These are phyloP conservation scores for Hipposideros larvatus DNA, from an alignment of 2,797 vertebrate species.

Conservation along the genomic window DNA sequence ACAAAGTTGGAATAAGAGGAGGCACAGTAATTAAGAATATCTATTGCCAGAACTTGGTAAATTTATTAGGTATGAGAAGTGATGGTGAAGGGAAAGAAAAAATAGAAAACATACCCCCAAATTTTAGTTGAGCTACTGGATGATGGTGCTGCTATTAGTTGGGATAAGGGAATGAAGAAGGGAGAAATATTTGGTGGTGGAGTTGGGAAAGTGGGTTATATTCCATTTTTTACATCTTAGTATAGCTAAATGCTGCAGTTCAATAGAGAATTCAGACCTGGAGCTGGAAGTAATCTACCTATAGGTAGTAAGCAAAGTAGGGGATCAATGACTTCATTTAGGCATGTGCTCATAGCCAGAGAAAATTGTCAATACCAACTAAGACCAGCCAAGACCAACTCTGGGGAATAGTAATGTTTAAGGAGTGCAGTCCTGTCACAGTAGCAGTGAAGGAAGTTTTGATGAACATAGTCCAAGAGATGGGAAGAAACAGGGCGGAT, in stretches of 20 bases:
- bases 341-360: not conserved
- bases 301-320: not conserved
- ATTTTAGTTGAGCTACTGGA: not conserved
- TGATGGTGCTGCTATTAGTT: not conserved
- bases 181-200: not conserved
- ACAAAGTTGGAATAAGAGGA: not conserved
- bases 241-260: not conserved
- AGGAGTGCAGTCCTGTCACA: not conserved
- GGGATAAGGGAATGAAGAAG: not conserved
- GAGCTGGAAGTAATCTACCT: not conserved
- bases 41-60: not conserved
- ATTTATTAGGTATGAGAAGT: not conserved
- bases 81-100: not conserved
- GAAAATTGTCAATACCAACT: not conserved
- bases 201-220: not conserved
- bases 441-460: not conserved
- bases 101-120: not conserved
- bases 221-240: not conserved
- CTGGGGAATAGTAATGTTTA: not conserved
- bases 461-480: not conserved
- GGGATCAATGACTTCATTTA: not conserved
- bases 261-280: not conserved
- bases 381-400: not conserved
- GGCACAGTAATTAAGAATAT: not conserved
- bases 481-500: not conserved